Percentiles rank a stretch among this genome's conserved stretches.
These are phyloP conservation scores for Phoxinus phoxinus DNA, from an alignment of 2,113 vertebrate species.

Conservation along the genomic window DNA sequence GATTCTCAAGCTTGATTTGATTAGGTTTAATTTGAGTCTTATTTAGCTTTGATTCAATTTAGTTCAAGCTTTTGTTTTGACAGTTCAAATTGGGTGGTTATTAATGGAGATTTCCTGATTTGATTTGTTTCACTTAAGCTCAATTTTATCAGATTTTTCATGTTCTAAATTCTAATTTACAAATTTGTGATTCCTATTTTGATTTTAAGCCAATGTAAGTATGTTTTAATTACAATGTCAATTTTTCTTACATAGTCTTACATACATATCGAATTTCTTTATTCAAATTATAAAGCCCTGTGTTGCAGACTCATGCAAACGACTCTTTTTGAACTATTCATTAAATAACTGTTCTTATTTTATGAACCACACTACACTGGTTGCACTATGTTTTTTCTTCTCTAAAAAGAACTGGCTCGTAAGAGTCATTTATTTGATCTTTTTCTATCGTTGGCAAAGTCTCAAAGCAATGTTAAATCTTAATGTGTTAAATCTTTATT, in stretches of 20 bases:
- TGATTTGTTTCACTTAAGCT: neutral
- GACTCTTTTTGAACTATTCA: neutral
- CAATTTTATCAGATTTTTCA: neutral
- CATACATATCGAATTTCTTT: too few relatives aligned
- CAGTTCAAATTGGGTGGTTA: neutral
- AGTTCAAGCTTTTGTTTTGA: neutral
- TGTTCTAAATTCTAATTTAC: neutral
- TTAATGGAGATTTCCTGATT: neutral
- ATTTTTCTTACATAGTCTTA: too few relatives aligned
- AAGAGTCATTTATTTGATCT: neutral
- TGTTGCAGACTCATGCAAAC: neutral
- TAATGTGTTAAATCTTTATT: neutral
- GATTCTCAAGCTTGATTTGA: neutral
- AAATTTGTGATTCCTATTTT: neutral
- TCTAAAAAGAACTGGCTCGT: neutral
- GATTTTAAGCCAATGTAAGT: neutral
- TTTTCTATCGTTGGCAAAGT: neutral
- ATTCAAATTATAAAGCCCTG: neutral
- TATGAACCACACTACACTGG: neutral
- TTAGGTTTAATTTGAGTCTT: neutral
- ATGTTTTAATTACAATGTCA: neutral
- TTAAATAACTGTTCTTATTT: neutral
- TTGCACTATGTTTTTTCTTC: neutral
- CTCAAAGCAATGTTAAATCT: neutral
- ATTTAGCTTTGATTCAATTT: neutral